Percentiles rank a stretch among this genome's conserved stretches.
phyloP scores from a whole-genome alignment of 2,797 vertebrate genomes.

The Gobionotothen gibberifrons region DNA sequence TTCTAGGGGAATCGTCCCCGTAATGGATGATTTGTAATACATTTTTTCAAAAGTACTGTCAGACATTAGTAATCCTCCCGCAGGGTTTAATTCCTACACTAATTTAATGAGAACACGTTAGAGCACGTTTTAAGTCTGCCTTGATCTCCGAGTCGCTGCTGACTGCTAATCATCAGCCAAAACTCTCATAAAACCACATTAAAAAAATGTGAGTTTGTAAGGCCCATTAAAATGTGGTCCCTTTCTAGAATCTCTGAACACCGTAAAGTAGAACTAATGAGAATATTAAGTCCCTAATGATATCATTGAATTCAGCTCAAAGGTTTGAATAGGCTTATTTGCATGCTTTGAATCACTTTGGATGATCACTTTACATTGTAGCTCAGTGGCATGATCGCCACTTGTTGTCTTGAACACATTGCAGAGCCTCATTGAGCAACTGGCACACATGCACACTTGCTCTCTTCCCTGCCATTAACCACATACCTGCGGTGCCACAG shows the following conservation, averaged over 20 bases:
- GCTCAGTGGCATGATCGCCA: constrained; percentile 40
- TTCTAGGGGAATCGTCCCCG: constrained; percentile 19
- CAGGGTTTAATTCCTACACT: constrained; percentile 39
- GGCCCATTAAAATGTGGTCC: constrained; percentile 15
- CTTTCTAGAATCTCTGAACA: constrained; percentile 36
- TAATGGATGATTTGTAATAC: constrained; percentile 39
- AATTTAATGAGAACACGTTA: constrained; percentile 56
- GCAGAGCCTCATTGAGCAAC: constrained; percentile 69
- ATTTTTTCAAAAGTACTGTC: constrained; percentile 19
- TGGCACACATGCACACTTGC: constrained; percentile 57
- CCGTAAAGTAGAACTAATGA: constrained; percentile 61
- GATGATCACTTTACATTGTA: constrained; percentile 55
- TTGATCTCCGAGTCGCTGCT: constrained; percentile 54
- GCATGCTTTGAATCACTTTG: constrained; percentile 44
- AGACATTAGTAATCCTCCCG: constrained; percentile 26
- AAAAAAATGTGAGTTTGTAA: constrained; percentile 41
- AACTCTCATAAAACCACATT: constrained; percentile 45
- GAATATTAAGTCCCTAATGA: constrained; percentile 44
- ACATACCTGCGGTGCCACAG: constrained; percentile 69
- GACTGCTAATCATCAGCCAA: constrained; percentile 48
- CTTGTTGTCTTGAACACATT: constrained; percentile 36
- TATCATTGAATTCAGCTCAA: constrained; percentile 51
- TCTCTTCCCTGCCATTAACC: constrained; percentile 70
- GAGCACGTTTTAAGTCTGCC: constrained; percentile 48
- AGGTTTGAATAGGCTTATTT: constrained; percentile 47